A percentile compares a stretch with the other conserved stretches of the same genome.
phyloP scores from a whole-genome alignment of 2,113 vertebrate species.

The Apeltes quadracus region DNA sequence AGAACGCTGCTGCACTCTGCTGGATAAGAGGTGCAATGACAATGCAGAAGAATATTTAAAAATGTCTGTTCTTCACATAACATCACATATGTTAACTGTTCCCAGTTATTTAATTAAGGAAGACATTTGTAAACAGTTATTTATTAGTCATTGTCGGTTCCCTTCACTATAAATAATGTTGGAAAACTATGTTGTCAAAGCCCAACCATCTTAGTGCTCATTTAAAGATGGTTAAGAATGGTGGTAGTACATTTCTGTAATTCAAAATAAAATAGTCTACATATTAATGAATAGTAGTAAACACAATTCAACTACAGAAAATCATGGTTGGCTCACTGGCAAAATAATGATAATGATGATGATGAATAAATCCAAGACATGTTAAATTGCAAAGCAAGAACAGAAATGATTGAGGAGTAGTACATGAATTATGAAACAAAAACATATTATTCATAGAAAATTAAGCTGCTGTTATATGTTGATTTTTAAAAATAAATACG shows the following conservation, averaged over 20 bases:
- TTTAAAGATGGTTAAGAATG: not conserved
- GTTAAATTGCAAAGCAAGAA: not conserved
- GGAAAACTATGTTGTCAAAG: not conserved
- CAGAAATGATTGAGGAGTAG: not conserved
- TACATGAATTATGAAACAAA: not conserved
- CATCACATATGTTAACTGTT: too few species aligned
- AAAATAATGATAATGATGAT: not conserved
- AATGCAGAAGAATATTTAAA: too few species aligned
- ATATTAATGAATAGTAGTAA: not conserved
- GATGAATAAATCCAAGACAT: too few species aligned
- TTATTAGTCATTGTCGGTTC: not conserved
- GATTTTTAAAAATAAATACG: not conserved
- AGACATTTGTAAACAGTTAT: not conserved
- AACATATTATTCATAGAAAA: not conserved
- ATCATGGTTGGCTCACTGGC: not conserved
- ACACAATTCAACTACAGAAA: not conserved
- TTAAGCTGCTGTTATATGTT: not conserved
- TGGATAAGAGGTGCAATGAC: conserved; percentile 35
- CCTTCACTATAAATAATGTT: not conserved
- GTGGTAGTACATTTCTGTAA: not conserved
- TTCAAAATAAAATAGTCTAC: not conserved
- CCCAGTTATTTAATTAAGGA: not conserved
- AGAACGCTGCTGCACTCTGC: conserved; percentile 35
- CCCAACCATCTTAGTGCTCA: not conserved
- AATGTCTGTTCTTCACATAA: not conserved